Evolutionary conservation across 2,888 invertebrate genomes (phyloP), one percentile per base, ranked within the genome.

Genomic region (Diarsia brunnea): DNA sequence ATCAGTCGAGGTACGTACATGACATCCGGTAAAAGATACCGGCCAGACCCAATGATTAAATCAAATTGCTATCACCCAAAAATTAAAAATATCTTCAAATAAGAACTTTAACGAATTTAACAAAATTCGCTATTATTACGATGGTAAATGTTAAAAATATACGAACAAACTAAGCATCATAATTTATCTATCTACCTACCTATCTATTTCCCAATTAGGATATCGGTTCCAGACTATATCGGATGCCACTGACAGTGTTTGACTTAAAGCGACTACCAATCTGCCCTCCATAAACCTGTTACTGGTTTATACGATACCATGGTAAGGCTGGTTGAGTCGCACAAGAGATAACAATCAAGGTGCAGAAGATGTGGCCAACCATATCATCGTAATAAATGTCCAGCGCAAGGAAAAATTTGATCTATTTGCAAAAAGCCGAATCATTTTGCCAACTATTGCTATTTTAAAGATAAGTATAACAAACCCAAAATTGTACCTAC

Each of bases 91-190:
- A 53, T 47, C 2, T 51, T 14, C 16, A 27, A 14, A 51, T 51
- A 38, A 16, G 12, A 14, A 60, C 43, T 31, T n/a, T 55, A n/a
- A 58, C 16, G 38, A 21, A 7, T 16, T 38, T 24, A 16, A 58
- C 8, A 47, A 73, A 24, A 3, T 24, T 58, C 10, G 31, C 4
- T n/a, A 31, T 53, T 0, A 45, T n/a, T 55, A 24, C 47, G 21
- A 31, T 27, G 14, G 4, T 21, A 21, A 31, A 31, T 45, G 21
- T 75, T 21, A 75, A 74, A 75, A 51, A 63, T 19, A 65, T 14
- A 24, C 27, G 16, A 31, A 64, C 12, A 11, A 45, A n/a, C n/a
- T n/a, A 19, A 31, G 19, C 31, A 21, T 60, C 31, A 19, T 4
- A 11, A 21, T 60, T 11, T 11, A n/a, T 14, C 12, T 7, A 24